phyloP scores from a whole-genome alignment of 35 echinoderm and acorn worm species.

The Hemicentrotus pulcherrimus region DNA sequence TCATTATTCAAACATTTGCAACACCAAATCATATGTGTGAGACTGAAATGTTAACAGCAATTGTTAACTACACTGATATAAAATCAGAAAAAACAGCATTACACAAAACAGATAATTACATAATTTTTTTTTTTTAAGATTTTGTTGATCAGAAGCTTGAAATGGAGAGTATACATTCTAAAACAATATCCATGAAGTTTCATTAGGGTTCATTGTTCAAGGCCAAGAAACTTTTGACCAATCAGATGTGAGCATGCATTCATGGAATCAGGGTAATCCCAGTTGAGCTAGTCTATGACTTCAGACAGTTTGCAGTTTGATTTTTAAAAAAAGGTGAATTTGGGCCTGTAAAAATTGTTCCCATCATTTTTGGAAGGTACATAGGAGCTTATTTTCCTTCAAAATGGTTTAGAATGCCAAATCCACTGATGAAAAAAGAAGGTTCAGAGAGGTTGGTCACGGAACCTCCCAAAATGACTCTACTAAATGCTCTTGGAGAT shows the following conservation, averaged over 20 bases:
- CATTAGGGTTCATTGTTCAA: conserved; percentile 14
- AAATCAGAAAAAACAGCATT: conserved; percentile 21
- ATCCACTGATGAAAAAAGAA: conserved; percentile 24
- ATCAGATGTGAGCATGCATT: no score
- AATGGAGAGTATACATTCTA: conserved; percentile 29
- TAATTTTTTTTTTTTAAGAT: background rate
- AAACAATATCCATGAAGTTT: background rate
- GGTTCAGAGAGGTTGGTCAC: no score
- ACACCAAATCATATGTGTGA: conserved; percentile 11
- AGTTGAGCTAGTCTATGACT: no score
- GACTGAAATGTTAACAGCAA: conserved; percentile 28
- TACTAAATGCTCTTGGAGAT: no score
- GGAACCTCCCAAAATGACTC: no score
- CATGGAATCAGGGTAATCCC: no score
- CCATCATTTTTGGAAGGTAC: conserved; percentile 1
- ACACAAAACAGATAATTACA: conserved; percentile 30
- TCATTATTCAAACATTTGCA: background rate
- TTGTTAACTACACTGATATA: background rate
- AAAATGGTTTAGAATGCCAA: conserved; percentile 32
- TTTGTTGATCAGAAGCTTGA: conserved; percentile 28
- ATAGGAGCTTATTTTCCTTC: conserved; percentile 32
- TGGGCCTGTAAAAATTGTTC: background rate
- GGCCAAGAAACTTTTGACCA: no score
- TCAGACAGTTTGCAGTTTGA: no score
- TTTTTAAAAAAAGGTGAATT: background rate